A percentile compares a stretch with the other conserved stretches of the same genome.
Evolutionary conservation across 2,113 vertebrate genomes (phyloP).

Genomic region (Fulica atra): DNA sequence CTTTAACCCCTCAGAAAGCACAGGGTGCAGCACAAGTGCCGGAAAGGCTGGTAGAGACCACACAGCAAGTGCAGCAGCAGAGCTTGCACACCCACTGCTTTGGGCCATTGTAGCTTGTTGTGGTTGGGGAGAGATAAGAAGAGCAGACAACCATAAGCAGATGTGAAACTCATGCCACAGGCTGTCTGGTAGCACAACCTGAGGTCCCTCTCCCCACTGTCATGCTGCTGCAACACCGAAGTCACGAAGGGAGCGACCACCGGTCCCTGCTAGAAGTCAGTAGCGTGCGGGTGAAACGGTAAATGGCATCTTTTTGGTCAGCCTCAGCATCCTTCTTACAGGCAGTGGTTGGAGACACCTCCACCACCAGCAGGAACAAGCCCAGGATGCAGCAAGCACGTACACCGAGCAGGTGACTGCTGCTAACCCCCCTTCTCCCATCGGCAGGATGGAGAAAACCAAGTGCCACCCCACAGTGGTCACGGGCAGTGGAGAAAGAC

Average conservation of each 20-base stretch:
- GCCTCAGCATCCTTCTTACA: background rate
- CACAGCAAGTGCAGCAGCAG: background rate
- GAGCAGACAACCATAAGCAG: background rate
- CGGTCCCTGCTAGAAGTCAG: background rate
- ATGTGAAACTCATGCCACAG: background rate
- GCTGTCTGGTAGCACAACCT: too few relatives aligned
- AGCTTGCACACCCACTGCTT: fast-evolving
- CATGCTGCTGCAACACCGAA: background rate
- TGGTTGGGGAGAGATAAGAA: background rate
- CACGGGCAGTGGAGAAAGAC: background rate
- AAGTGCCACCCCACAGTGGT: background rate
- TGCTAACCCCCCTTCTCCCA: background rate
- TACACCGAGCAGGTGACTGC: background rate
- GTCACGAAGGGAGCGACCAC: fast-evolving
- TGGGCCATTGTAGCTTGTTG: background rate
- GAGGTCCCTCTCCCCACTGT: background rate
- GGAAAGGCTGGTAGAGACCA: background rate
- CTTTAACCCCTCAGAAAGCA: too few relatives aligned
- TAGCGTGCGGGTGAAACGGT: fast-evolving
- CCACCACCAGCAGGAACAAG: background rate
- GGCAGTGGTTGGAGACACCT: background rate
- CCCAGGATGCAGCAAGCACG: background rate
- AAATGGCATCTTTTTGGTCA: background rate
- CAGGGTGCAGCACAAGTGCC: too few relatives aligned
- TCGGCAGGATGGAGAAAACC: background rate